Percentiles rank a stretch among this genome's conserved stretches.
These are phyloP conservation scores for Nowickia ferox DNA, from an alignment of 2,888 invertebrate species.

Conservation along the genomic window DNA sequence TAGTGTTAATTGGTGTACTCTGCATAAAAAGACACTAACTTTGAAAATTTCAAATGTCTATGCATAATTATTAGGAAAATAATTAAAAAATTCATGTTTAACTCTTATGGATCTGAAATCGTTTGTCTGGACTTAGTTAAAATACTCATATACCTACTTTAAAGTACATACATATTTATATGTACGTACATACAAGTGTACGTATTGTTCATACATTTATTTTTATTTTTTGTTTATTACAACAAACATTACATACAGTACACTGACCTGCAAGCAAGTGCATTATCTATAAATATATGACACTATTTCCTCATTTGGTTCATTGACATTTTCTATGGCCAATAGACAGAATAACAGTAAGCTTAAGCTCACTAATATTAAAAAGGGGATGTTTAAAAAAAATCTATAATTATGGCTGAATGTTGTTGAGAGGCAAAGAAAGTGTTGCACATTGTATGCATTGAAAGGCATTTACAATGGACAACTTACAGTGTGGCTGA, in stretches of 20 bases:
- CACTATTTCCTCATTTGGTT: conserved; percentile 61
- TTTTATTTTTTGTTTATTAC: background rate
- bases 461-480: conserved; percentile 9
- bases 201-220: background rate
- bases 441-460: conserved; percentile 43
- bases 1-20: no score
- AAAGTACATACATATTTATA: background rate
- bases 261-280: conserved; percentile 61
- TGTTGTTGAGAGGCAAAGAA: conserved; percentile 18
- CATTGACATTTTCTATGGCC: conserved; percentile 51
- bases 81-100: no score
- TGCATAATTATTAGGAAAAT: no score
- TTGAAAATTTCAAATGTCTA: no score
- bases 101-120: background rate
- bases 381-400: conserved; percentile 37
- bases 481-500: background rate
- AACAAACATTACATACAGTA: conserved; percentile 28
- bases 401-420: conserved; percentile 41
- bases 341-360: conserved; percentile 24
- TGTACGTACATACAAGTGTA: background rate
- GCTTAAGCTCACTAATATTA: conserved; percentile 15
- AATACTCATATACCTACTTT: background rate
- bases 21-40: no score
- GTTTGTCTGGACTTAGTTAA: background rate
- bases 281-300: conserved; percentile 39